These are phyloP conservation scores for Cassiopea andromeda DNA, from an alignment of 30 jellyfish, hydroid and myxozoan genomes.

Conservation along the genomic window DNA sequence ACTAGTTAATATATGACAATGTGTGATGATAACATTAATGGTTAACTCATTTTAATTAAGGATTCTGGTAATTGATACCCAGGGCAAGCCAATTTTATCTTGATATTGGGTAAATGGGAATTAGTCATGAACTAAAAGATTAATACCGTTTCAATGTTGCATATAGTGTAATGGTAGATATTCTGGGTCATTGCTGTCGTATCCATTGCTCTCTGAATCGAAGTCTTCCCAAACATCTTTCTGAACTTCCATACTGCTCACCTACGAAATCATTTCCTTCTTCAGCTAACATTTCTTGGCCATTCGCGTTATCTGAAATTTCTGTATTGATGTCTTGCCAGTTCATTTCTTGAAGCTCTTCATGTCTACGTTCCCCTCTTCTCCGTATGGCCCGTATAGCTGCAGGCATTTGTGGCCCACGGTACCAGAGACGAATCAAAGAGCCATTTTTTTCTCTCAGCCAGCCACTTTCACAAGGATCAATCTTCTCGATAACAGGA, in stretches of 20 bases:
- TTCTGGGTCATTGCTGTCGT: constrained; percentile 77
- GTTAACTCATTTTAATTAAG: constrained; percentile 5
- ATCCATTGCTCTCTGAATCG: constrained; percentile 70
- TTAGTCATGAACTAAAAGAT: not conserved
- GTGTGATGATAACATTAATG: constrained; percentile 29
- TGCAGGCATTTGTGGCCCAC: constrained; percentile 71
- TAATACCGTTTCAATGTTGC: not conserved
- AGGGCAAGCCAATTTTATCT: not conserved
- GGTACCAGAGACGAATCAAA: constrained; percentile 58
- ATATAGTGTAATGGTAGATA: constrained; percentile 50
- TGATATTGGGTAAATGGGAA: not conserved
- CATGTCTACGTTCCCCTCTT: constrained; percentile 44
- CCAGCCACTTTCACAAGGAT: constrained; percentile 68
- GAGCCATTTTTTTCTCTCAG: constrained; percentile 31
- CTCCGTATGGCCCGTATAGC: constrained; percentile 58
- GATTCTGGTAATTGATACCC: not conserved
- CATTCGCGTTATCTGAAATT: constrained; percentile 26
- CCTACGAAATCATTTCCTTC: constrained; percentile 51
- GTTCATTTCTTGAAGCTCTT: constrained; percentile 23
- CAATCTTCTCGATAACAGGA: constrained; percentile 48
- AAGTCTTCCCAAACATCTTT: constrained; percentile 60
- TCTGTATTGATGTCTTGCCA: constrained; percentile 41
- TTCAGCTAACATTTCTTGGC: constrained; percentile 28
- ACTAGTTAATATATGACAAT: constrained; percentile 40
- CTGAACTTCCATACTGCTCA: constrained; percentile 67